These are phyloP conservation scores for Amphipoea oculea DNA, from an alignment of 2,888 invertebrate genomes.

Conservation along the genomic window DNA sequence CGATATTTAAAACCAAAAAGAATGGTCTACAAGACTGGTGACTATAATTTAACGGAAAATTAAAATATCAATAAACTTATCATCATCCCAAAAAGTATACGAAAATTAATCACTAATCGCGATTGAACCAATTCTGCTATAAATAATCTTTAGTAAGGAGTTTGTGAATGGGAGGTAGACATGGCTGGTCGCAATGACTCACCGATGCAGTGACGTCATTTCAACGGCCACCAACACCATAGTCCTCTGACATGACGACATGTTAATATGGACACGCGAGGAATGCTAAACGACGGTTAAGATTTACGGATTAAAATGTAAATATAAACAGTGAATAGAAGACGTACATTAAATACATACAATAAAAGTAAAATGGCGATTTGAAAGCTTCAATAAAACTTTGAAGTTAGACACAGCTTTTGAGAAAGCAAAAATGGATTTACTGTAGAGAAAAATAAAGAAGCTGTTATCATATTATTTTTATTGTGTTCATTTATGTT, in stretches of 20 bases:
- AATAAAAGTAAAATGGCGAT: slow-evolving; percentile 5
- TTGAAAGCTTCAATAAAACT: slow-evolving; percentile 24
- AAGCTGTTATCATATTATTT: neutral
- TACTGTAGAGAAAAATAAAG: neutral
- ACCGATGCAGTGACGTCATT: slow-evolving; percentile 73
- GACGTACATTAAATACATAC: neutral
- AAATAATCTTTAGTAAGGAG: slow-evolving; percentile 59
- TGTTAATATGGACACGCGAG: slow-evolving; percentile 54
- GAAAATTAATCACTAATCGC: slow-evolving; percentile 38
- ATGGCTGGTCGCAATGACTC: slow-evolving; percentile 64
- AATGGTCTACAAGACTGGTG: neutral
- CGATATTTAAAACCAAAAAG: slow-evolving; percentile 6
- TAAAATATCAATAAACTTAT: slow-evolving; percentile 27
- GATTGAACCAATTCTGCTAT: slow-evolving; percentile 50
- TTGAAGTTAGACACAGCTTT: neutral
- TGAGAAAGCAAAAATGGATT: neutral
- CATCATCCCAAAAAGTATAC: slow-evolving; percentile 15
- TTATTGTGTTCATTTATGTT: neutral
- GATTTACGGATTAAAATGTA: slow-evolving; percentile 45
- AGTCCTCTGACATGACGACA: slow-evolving; percentile 41
- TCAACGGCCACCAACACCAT: slow-evolving; percentile 54
- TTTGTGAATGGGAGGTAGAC: slow-evolving; percentile 72
- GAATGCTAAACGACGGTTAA: slow-evolving; percentile 44
- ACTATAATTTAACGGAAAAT: slow-evolving; percentile 18
- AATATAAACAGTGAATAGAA: slow-evolving; percentile 23